Conservation (phyloP, 2,113 vertebrate genomes). For the Crypturellus undulatus region DNA sequence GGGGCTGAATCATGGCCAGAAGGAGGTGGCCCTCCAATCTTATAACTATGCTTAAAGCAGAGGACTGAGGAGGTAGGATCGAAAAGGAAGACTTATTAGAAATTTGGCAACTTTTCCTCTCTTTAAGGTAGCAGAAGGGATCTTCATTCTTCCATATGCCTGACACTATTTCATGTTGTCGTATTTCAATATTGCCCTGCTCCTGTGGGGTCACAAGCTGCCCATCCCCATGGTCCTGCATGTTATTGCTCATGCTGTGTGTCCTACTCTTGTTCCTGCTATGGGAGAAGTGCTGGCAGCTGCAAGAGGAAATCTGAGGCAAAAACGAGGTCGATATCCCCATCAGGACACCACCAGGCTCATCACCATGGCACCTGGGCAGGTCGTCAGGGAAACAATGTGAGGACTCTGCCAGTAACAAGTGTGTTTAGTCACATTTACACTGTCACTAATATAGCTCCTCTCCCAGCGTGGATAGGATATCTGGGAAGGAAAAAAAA, state of each 20-base stretch:
- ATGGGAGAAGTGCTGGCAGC: background rate
- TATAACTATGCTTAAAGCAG: background rate
- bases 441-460: background rate
- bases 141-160: background rate
- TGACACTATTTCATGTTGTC: background rate
- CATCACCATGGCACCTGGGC: background rate
- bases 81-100: background rate
- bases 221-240: background rate
- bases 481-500: background rate
- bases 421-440: background rate
- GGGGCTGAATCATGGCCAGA: background rate
- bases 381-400: background rate
- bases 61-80: background rate
- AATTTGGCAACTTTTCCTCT: background rate
- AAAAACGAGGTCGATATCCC: background rate
- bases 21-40: background rate
- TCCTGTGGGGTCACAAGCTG: too few relatives aligned
- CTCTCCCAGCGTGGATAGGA: background rate
- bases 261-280: background rate
- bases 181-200: background rate
- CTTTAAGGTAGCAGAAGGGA: background rate
- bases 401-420: background rate
- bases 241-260: too few relatives aligned
- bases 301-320: background rate
- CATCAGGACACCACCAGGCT: accelerated